These are phyloP conservation scores for Pemphigus obesinymphae DNA, from an alignment of 1,140 invertebrate species.

Conservation along the genomic window DNA sequence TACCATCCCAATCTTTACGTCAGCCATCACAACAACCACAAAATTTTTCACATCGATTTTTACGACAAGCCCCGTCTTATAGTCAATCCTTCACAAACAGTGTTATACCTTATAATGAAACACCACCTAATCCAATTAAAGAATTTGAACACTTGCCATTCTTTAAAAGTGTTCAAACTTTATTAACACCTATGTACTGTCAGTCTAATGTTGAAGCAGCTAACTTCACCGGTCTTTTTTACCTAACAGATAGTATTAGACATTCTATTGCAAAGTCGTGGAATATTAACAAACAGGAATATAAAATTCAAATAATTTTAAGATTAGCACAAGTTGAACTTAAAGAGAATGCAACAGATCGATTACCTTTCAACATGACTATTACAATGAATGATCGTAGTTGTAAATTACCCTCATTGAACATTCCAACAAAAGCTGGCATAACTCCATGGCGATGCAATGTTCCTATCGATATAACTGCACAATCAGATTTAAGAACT, in stretches of 20 bases:
- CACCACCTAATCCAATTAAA: background rate
- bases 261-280: conserved; percentile 27
- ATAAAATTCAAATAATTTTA: conserved; percentile 32
- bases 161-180: background rate
- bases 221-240: conserved; percentile 17
- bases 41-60: background rate
- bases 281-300: conserved; percentile 27
- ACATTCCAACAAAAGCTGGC: conserved; percentile 29
- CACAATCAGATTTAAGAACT: conserved; percentile 25
- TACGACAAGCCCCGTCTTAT: background rate
- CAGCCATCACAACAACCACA: background rate
- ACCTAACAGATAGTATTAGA: conserved; percentile 2
- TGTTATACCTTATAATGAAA: background rate
- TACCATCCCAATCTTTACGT: background rate
- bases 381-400: conserved; percentile 20
- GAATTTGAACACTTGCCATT: conserved; percentile 21
- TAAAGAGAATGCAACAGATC: conserved; percentile 13
- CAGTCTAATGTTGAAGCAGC: background rate
- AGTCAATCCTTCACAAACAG: background rate
- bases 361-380: conserved; percentile 19
- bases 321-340: background rate
- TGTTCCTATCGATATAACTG: conserved; percentile 26
- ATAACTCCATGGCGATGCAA: conserved; percentile 28
- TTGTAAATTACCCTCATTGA: conserved; percentile 24
- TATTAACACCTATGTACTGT: conserved; percentile 9